phyloP scores from a whole-genome alignment of 2,113 vertebrate genomes.

The Meleagris gallopavo region DNA sequence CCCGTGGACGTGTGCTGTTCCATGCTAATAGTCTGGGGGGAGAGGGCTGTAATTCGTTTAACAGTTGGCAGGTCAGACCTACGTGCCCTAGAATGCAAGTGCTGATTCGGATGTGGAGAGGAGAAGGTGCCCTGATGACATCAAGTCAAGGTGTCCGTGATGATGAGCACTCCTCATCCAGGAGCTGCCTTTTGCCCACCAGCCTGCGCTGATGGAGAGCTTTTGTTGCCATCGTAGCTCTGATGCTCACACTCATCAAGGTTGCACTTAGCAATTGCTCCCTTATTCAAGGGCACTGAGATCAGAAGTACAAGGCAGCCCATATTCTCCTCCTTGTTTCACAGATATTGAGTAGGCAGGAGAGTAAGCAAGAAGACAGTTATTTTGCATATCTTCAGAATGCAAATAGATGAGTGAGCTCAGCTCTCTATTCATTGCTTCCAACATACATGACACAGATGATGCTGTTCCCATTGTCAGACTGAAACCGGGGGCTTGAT shows the following conservation, averaged over 20 bases:
- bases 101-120: neutral
- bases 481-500: constrained; percentile 44
- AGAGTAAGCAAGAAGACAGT: constrained; percentile 41
- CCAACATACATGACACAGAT: constrained; percentile 66
- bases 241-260: neutral
- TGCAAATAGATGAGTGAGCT: constrained; percentile 61
- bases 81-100: neutral
- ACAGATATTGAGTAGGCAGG: constrained; percentile 54
- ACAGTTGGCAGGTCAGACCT: constrained; percentile 10
- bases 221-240: neutral
- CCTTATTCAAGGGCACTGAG: neutral
- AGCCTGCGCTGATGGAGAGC: neutral
- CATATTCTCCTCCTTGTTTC: constrained; percentile 8
- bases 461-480: constrained; percentile 63
- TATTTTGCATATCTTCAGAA: constrained; percentile 39
- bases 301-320: neutral
- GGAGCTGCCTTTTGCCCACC: neutral
- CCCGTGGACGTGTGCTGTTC: neutral
- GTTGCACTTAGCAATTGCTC: neutral
- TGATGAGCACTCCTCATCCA: neutral
- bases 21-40: constrained; percentile 4
- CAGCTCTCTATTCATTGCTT: constrained; percentile 62
- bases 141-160: neutral
- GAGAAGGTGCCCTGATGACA: constrained; percentile 5
- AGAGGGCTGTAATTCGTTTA: neutral